Percentiles rank a stretch among this genome's conserved stretches.
These are phyloP conservation scores for Nothocercus nigrocapillus DNA, from an alignment of 2,113 vertebrate species.

Conservation along the genomic window DNA sequence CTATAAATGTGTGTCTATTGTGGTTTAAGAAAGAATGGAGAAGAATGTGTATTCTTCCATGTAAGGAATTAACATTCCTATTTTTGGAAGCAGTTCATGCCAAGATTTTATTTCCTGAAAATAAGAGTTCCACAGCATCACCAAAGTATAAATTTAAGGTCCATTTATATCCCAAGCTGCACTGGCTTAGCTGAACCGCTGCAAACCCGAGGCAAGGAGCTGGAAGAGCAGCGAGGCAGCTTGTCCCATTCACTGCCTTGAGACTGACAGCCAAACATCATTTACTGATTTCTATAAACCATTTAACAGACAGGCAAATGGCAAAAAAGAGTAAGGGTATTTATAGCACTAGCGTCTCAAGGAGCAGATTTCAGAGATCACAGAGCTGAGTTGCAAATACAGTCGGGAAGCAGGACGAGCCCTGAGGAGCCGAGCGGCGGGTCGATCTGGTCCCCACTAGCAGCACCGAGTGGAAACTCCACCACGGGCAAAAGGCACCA, in stretches of 20 bases:
- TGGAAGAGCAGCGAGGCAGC: not conserved
- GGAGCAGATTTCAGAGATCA: not conserved
- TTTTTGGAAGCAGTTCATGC: not conserved
- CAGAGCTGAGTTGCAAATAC: not conserved
- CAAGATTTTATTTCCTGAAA: not conserved
- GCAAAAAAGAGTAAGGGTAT: not conserved
- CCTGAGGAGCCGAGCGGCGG: not conserved
- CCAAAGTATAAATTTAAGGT: not conserved
- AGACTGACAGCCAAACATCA: not conserved
- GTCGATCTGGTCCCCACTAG: not conserved
- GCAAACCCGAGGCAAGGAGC: not conserved
- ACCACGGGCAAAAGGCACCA: not conserved
- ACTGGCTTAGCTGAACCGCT: not conserved
- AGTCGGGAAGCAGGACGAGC: not conserved
- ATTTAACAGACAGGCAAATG: not conserved
- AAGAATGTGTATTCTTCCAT: not conserved
- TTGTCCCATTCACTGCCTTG: not conserved
- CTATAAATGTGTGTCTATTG: not conserved
- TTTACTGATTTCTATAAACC: not conserved
- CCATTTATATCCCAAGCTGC: not conserved
- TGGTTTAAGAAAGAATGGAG: not conserved
- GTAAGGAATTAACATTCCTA: not conserved
- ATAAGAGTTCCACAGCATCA: not conserved
- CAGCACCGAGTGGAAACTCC: not conserved
- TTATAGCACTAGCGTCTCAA: not conserved